Evolutionary conservation across 2,888 invertebrate genomes (phyloP).

Genomic region (Eumerus sabulonum): DNA sequence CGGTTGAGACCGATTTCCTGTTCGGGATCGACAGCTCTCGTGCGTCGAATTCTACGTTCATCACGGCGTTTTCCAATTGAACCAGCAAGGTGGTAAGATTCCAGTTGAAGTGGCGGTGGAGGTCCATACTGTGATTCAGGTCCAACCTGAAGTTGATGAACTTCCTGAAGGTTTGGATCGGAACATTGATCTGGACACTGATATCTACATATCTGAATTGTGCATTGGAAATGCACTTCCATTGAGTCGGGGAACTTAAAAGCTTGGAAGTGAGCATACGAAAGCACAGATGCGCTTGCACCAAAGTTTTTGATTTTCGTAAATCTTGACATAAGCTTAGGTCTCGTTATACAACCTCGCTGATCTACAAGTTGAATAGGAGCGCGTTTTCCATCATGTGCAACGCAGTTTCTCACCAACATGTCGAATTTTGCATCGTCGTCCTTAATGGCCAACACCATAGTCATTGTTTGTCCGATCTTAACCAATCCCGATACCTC

Average conservation of each 20-base stretch:
- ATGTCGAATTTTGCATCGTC: slow-evolving; percentile 97
- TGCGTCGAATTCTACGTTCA: slow-evolving; percentile 85
- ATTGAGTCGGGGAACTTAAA: slow-evolving; percentile 98
- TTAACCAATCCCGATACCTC: slow-evolving; percentile 96
- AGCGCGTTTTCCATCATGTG: slow-evolving; percentile 95
- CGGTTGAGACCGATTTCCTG: slow-evolving; percentile 93
- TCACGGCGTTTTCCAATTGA: slow-evolving; percentile 84
- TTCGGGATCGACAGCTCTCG: slow-evolving; percentile 84
- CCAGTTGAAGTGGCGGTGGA: slow-evolving; percentile 82
- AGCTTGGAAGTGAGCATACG: slow-evolving; percentile 96
- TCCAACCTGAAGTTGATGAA: slow-evolving; percentile 80
- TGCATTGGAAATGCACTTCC: slow-evolving; percentile 97
- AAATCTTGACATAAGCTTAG: slow-evolving; percentile 95
- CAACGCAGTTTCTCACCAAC: slow-evolving; percentile 95
- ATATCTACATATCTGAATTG: slow-evolving; percentile 95
- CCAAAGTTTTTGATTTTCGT: slow-evolving; percentile 97
- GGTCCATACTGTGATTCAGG: slow-evolving; percentile 86
- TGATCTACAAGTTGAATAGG: slow-evolving; percentile 96
- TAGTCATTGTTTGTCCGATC: slow-evolving; percentile 97
- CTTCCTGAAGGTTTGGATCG: slow-evolving; percentile 82
- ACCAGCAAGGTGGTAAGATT: slow-evolving; percentile 82
- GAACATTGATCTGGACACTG: slow-evolving; percentile 96
- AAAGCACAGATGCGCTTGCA: slow-evolving; percentile 93
- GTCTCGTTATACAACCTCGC: slow-evolving; percentile 93
- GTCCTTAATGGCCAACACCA: slow-evolving; percentile 96